A percentile compares a stretch with the other conserved stretches of the same genome.
Conservation (phyloP, 2,888 invertebrate genomes). For the Dione vanillae region DNA sequence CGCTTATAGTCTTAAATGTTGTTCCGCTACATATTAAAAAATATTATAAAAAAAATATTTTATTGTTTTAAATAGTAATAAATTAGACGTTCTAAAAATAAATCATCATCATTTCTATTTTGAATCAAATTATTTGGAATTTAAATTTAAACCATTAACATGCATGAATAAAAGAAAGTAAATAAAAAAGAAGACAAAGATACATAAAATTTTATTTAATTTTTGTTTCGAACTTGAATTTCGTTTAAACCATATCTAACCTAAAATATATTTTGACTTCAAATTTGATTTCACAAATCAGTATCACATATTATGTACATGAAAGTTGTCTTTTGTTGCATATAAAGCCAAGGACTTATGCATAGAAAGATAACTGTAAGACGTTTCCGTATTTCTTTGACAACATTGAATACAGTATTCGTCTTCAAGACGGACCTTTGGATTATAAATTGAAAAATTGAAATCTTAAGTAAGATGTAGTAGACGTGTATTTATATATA, state of each 20-base stretch:
- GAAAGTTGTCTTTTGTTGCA: background rate
- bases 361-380: constrained; percentile 11
- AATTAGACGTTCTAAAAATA: too few species aligned
- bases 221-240: background rate
- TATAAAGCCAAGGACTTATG: constrained; percentile 17
- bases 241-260: background rate
- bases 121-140: too few species aligned
- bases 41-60: too few species aligned
- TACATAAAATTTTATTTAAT: too few species aligned
- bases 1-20: too few species aligned
- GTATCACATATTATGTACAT: background rate
- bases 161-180: too few species aligned
- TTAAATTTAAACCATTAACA: too few species aligned
- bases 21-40: too few species aligned
- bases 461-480: background rate
- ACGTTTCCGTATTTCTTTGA: constrained; percentile 13
- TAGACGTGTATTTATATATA: too few species aligned
- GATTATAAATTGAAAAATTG: background rate
- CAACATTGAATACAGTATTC: constrained; percentile 7
- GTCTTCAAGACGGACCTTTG: background rate
- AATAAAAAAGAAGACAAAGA: too few species aligned
- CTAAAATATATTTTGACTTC: background rate
- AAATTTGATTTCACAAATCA: background rate
- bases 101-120: too few species aligned
- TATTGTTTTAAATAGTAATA: too few species aligned